Evolutionary conservation across 2,113 vertebrate species (phyloP), one percentile per base, ranked within the genome.

Genomic region (Osmerus eperlanus): DNA sequence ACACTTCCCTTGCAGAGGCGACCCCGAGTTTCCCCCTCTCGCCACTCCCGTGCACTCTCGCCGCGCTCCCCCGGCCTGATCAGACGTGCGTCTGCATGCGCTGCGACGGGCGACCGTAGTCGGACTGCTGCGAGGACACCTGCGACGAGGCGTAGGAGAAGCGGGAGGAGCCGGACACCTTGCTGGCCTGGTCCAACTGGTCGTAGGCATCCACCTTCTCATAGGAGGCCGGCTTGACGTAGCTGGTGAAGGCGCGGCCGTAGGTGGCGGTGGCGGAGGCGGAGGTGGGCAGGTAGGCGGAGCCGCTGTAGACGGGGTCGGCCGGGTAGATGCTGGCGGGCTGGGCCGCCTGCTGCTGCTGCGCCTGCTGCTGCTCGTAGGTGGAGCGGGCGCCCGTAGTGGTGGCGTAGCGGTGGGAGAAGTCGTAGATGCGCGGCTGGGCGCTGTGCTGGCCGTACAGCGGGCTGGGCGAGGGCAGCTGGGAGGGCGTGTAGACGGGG

Each of bases 81-180:
- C 92, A 97, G 84, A 97, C 95, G 2, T 97, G 95, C 68, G 95
- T 97, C 88, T 97, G 95, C 92, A 96, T 96, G 70, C 95, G 94
- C 1, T 96, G 95, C 29, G 93, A 90, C 3, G 92, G 93, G 12
- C 93, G 88, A 41, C 93, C 91, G 19, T 91, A 93, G 85, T 94
- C 93, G 47, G 87, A 94, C 86, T 90, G 91, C 81, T 90, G 93
- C 41, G 91, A 95, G 72, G 90, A 92, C 77, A 92, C 88, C 87
- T 93, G 92, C 61, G 94, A 93, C 18, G 94, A 93, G 58, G 94
- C 91, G 25, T 94, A 96, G n/a, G 95, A 94, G 73, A 94, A 95
- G 9, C 91, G 92, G 1, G 93, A 93, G 0, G 93, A 93, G 72
- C 91, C 86, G 0, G 95, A 93, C 70, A 88, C 90, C 68, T 93